phyloP scores from a whole-genome alignment of 2,797 vertebrate genomes.

The Pseudotriccus pelzelni region DNA sequence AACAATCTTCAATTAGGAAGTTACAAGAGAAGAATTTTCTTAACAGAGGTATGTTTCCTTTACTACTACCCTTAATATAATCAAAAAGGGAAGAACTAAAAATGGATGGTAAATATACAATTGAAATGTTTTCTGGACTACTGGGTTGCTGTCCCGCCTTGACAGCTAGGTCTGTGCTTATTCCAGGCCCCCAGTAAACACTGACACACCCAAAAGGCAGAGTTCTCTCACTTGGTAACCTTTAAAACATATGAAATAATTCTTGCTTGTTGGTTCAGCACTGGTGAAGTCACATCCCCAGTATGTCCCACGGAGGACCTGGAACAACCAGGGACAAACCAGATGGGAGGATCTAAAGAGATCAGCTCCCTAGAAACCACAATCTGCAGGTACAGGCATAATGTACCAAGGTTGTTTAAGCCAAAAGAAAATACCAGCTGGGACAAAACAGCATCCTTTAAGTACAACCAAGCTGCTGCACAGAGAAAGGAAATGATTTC shows the following conservation, averaged over 20 bases:
- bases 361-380: background rate
- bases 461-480: background rate
- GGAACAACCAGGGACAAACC: background rate
- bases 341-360: background rate
- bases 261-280: background rate
- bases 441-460: background rate
- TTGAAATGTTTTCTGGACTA: background rate
- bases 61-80: background rate
- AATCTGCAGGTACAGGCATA: background rate
- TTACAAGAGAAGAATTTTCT: background rate
- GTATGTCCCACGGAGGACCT: background rate
- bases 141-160: background rate
- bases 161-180: fast-evolving
- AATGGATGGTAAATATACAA: background rate
- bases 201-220: background rate
- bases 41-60: background rate
- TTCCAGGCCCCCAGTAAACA: background rate
- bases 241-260: background rate
- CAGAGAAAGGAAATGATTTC: background rate
- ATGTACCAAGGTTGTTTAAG: background rate
- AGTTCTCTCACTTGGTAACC: background rate
- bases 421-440: background rate
- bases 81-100: background rate
- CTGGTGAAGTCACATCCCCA: background rate
- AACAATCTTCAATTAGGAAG: background rate